Evolutionary conservation across 2,113 vertebrate genomes (phyloP), one percentile per base, ranked within the genome.

Genomic region (Pterocles burchelli): DNA sequence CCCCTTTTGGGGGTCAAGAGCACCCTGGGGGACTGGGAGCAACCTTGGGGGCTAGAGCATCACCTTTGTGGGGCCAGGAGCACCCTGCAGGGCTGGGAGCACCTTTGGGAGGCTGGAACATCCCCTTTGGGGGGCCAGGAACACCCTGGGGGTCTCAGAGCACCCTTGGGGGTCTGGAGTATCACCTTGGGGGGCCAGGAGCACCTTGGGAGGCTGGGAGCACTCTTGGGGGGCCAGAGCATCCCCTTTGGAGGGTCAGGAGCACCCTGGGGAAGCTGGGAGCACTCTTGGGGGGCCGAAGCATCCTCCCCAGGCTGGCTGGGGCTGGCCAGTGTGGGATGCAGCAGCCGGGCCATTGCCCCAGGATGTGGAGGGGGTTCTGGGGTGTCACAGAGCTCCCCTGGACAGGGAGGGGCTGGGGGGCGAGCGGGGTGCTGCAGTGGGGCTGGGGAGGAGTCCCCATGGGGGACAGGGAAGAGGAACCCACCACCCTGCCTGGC

Each of bases 401-500:
- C 10, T 48, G 52, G 13, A 17, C 28, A 16, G 10, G 29, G 67
- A 1, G 59, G 26, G 16, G 25, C 22, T 13, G 38, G 13, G n/a
- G 21, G 66, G 12, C 0, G 2, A 76, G 13, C 0, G 0, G 55
- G 52, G 18, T 5, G 28, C 26, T 36, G 61, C 61, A 58, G 36
- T 0, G 0, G n/a, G 29, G 34, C 7, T 3, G 14, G 11, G 57
- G 26, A 36, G 24, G 54, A 6, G 25, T 18, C 10, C 31, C 46
- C 41, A 1, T 0, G 8, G 62, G 61, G 15, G 10, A 17, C 1
- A 2, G 1, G 52, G 82, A 29, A 49, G 36, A 38, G 55, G 52
- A 81, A 6, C 54, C 21, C 59, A 20, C 3, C 34, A 2, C 57
- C 4, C 0, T 11, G 11, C 29, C n/a, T 3, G 6, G 41, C 17